phyloP scores from a whole-genome alignment of 2,797 vertebrate genomes.

The Phylloscopus collybita region DNA sequence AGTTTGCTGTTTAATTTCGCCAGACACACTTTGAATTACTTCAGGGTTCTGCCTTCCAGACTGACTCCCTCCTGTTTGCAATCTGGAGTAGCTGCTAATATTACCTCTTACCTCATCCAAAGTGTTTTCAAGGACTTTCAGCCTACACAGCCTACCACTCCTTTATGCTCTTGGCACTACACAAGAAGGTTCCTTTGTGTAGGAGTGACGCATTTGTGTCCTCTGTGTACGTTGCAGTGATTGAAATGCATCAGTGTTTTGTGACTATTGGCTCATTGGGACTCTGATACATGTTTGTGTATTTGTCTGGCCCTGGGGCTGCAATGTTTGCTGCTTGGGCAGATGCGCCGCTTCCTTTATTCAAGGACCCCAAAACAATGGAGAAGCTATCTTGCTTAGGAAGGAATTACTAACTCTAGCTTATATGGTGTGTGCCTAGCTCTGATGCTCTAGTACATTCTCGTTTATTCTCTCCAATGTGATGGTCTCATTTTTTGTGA shows the following conservation, averaged over 20 bases:
- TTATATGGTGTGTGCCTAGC: constrained; percentile 9
- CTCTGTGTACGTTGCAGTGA: background rate
- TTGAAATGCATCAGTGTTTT: background rate
- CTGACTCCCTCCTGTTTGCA: background rate
- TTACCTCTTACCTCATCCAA: background rate
- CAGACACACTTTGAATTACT: background rate
- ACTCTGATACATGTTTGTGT: background rate
- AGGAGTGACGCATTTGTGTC: background rate
- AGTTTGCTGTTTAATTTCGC: background rate
- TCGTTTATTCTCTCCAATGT: constrained; percentile 20
- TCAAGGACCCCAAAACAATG: background rate
- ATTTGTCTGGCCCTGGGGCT: constrained; percentile 6
- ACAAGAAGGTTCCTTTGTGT: background rate
- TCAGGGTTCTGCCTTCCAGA: background rate
- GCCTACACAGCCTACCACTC: background rate
- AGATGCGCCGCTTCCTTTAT: background rate
- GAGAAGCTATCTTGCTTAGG: background rate
- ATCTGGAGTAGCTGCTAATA: background rate
- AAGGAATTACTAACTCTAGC: constrained; percentile 42
- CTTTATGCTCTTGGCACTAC: background rate
- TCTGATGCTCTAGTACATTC: constrained; percentile 10
- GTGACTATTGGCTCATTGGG: background rate
- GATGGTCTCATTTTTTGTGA: constrained; percentile 24
- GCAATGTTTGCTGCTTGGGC: constrained; percentile 30
- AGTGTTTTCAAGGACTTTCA: background rate